phyloP scores from a whole-genome alignment of 2,888 invertebrate genomes.

The Polydrusus tereticollis region DNA sequence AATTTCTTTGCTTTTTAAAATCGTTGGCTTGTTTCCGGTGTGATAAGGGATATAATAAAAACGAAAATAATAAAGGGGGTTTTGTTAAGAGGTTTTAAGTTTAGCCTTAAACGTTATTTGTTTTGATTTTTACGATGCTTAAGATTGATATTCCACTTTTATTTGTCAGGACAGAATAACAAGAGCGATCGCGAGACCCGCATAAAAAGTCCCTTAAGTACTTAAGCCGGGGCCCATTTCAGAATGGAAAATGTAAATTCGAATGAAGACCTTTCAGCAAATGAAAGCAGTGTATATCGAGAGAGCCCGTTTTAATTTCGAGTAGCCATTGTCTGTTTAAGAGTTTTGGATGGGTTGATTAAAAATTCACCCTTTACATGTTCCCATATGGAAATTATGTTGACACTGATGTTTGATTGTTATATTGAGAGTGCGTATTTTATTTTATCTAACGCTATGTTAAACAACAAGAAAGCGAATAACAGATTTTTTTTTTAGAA shows the following conservation, averaged over 20 bases:
- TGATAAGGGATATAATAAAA: background rate
- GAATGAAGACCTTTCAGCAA: background rate
- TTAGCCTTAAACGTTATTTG: background rate
- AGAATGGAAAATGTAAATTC: constrained; percentile 1
- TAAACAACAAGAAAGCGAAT: too few species aligned
- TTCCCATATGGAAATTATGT: background rate
- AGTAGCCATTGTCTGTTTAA: background rate
- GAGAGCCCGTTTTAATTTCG: background rate
- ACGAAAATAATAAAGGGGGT: background rate
- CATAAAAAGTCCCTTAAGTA: background rate
- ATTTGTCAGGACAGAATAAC: background rate
- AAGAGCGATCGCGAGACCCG: background rate
- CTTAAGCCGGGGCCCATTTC: background rate
- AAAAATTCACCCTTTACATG: background rate
- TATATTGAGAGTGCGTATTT: background rate
- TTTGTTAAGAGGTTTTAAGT: background rate
- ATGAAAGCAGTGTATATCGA: background rate
- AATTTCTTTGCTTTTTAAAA: background rate
- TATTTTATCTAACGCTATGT: too few species aligned
- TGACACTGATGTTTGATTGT: background rate
- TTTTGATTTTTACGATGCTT: background rate
- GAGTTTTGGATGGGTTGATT: background rate
- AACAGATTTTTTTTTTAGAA: too few species aligned
- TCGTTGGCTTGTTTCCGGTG: background rate
- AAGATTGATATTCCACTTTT: constrained; percentile 4